Evolutionary conservation across 2,113 vertebrate species (phyloP).

Genomic region (Gymnocephalus cernua): DNA sequence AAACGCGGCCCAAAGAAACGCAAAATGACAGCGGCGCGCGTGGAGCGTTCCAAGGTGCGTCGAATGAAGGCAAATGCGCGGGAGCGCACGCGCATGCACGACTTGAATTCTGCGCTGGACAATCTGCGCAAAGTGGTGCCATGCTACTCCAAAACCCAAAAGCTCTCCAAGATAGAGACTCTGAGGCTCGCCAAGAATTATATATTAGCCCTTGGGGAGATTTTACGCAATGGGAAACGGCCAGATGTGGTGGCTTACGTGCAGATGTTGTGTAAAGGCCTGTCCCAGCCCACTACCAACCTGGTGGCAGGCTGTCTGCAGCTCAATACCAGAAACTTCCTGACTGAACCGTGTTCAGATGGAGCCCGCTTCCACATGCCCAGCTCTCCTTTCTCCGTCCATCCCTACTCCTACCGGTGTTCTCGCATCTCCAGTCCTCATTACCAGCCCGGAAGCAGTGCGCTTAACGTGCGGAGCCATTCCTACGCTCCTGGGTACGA

Average conservation of each 20-base stretch:
- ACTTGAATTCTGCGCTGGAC: slow-evolving; percentile 97
- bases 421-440: slow-evolving; percentile 92
- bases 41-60: slow-evolving; percentile 94
- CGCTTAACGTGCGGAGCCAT: slow-evolving; percentile 89
- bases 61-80: slow-evolving; percentile 95
- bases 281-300: slow-evolving; percentile 96
- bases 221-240: slow-evolving; percentile 95
- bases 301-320: slow-evolving; percentile 95
- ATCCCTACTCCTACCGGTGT: slow-evolving; percentile 93
- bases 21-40: slow-evolving; percentile 94
- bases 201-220: slow-evolving; percentile 97
- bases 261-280: slow-evolving; percentile 96
- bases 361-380: slow-evolving; percentile 91
- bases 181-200: slow-evolving; percentile 97
- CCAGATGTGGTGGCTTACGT: slow-evolving; percentile 97
- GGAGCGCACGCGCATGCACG: slow-evolving; percentile 98
- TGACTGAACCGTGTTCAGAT: slow-evolving; percentile 93
- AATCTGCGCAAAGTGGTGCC: slow-evolving; percentile 98
- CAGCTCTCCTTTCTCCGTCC: slow-evolving; percentile 92
- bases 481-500: slow-evolving; percentile 92
- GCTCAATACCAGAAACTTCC: slow-evolving; percentile 97
- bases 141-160: slow-evolving; percentile 98
- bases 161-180: slow-evolving; percentile 98
- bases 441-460: slow-evolving; percentile 88
- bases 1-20: slow-evolving; percentile 98